A percentile compares a stretch with the other conserved stretches of the same genome.
phyloP scores from a whole-genome alignment of 2,888 invertebrate species.

The Eledona agricola region DNA sequence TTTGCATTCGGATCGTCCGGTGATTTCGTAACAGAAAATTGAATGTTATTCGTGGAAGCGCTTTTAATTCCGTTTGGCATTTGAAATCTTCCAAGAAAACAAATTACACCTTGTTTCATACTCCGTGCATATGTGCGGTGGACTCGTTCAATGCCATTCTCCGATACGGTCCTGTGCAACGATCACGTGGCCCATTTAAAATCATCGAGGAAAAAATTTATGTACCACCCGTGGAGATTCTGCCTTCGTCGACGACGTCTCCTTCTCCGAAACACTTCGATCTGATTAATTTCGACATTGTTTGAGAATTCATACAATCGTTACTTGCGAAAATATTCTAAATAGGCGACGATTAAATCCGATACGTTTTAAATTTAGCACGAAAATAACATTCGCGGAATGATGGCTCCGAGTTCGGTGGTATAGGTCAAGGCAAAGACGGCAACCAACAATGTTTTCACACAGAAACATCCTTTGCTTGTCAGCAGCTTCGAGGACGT shows the following conservation, averaged over 20 bases:
- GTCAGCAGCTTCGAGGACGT: too few relatives aligned
- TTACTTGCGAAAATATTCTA: slow-evolving; percentile 30
- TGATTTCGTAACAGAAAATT: slow-evolving; percentile 33
- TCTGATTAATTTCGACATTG: slow-evolving; percentile 31
- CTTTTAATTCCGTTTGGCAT: slow-evolving; percentile 38
- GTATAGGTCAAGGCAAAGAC: too few relatives aligned
- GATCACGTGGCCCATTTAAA: slow-evolving; percentile 16
- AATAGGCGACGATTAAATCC: slow-evolving; percentile 13
- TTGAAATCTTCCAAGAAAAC: slow-evolving; percentile 37
- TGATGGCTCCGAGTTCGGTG: too few relatives aligned
- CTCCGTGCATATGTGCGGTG: too few relatives aligned
- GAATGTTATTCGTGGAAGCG: slow-evolving; percentile 28
- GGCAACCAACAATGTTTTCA: too few relatives aligned
- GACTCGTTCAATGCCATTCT: too few relatives aligned
- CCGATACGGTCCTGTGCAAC: slow-evolving; percentile 15
- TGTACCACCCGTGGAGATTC: slow-evolving; percentile 13
- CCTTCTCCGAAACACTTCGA: slow-evolving; percentile 18
- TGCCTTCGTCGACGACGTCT: slow-evolving; percentile 8
- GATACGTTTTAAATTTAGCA: slow-evolving; percentile 7
- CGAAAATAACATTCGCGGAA: slow-evolving; percentile 16
- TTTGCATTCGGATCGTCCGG: slow-evolving; percentile 22
- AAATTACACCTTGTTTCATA: slow-evolving; percentile 30
- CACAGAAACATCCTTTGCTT: too few relatives aligned
- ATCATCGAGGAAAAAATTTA: slow-evolving; percentile 12
- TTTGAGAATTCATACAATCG: slow-evolving; percentile 29